Percentiles rank a stretch among this genome's conserved stretches.
These are phyloP conservation scores for Campoplex capitator DNA, from an alignment of 2,888 invertebrate genomes.

Conservation along the genomic window DNA sequence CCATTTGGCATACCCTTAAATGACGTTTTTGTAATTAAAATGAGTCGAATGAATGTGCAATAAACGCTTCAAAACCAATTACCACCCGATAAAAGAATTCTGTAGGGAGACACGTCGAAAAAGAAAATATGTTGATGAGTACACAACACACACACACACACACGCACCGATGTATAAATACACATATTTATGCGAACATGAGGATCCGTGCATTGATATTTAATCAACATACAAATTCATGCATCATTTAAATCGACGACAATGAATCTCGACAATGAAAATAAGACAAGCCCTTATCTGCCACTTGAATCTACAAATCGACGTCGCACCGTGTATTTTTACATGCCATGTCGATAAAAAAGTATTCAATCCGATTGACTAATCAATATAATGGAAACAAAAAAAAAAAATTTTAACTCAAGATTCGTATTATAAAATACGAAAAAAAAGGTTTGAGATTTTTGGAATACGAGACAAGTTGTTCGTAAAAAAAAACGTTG, in stretches of 20 bases:
- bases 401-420: background rate
- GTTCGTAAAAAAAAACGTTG: background rate
- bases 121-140: background rate
- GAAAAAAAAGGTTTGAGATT: background rate
- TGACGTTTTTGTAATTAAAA: slow-evolving; percentile 67
- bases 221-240: background rate
- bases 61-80: slow-evolving; percentile 15
- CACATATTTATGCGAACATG: background rate
- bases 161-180: background rate
- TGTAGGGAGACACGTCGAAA: background rate
- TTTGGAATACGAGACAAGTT: background rate
- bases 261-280: slow-evolving; percentile 48
- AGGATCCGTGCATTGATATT: background rate
- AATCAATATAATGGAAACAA: background rate
- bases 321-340: slow-evolving; percentile 27
- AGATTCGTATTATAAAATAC: background rate
- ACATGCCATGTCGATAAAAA: slow-evolving; percentile 33
- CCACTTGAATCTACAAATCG: slow-evolving; percentile 48
- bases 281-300: slow-evolving; percentile 46
- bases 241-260: slow-evolving; percentile 21
- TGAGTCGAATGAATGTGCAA: slow-evolving; percentile 28
- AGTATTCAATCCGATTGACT: slow-evolving; percentile 12
- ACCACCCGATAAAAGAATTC: background rate
- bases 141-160: background rate
- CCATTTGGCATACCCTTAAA: slow-evolving; percentile 83